Base-by-base conservation (phyloP, 2,113 vertebrate species). In the Diglossa brunneiventris region DNA sequence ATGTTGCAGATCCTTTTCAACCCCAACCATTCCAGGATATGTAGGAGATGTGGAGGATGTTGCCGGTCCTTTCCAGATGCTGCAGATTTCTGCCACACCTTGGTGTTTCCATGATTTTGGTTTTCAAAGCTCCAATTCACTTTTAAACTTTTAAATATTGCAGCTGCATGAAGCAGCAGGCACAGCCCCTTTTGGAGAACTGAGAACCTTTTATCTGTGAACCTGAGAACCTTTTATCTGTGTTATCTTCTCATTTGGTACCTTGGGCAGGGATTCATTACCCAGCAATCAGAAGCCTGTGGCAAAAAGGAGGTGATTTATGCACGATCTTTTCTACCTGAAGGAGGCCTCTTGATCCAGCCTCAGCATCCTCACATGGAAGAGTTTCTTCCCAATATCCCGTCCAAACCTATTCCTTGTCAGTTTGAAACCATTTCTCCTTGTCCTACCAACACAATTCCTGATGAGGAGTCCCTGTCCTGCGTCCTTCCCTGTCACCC, bases 101-200 rank as follows among this genome's bases (percentile, higher is more conserved):
- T 35, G 33, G 20, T 35, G 18, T 13, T 15, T 3, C 10, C 5
- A 3, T 0, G 1, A 6, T 13, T 83, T 78, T 35, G n/a, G 39
- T 73, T 52, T 33, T 20, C 22, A 41, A 67, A 30, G 27, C 20
- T 56, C 69, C 9, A 10, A 18, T 63, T 86, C 39, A 21, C 19
- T 33, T 56, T 21, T 24, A 33, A 59, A 21, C 19, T 21, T 33
- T 56, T 22, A 33, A 62, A 80, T 12, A 13, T 3, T 13, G 12
- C 10, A 22, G 35, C 21, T 69, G 24, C 30, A 7, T 3, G 27
- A 4, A 31, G 12, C 73, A 64, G 63, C 44, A 44, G 53, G 20
- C 78, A 69, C 19, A 63, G 44, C 7, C 41, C 5, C 35, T 26
- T 68, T 6, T 16, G 73, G 44, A 13, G 87, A 30, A 8, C 39